Conservation (phyloP, 2,888 invertebrate species). For the Congeria kusceri region DNA sequence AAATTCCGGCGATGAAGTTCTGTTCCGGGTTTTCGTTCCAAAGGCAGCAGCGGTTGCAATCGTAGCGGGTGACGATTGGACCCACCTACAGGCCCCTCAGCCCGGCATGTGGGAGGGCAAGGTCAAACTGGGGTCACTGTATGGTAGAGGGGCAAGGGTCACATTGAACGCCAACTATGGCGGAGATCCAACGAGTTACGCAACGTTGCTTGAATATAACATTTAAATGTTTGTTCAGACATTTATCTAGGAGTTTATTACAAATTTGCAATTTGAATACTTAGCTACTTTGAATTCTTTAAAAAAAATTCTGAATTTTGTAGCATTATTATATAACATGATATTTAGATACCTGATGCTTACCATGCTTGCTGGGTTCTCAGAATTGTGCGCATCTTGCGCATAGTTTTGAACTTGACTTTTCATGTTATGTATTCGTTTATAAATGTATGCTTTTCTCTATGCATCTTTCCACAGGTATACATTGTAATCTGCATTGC, state of each 20-base stretch:
- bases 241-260: constrained; percentile 24
- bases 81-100: constrained; percentile 79
- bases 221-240: constrained; percentile 41
- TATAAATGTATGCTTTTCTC: too few relatives aligned
- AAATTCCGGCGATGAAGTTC: constrained; percentile 68
- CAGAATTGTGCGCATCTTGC: too few relatives aligned
- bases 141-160: constrained; percentile 77
- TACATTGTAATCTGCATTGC: too few relatives aligned
- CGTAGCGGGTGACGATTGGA: constrained; percentile 84
- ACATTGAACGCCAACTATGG: constrained; percentile 85
- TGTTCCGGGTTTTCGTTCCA: constrained; percentile 82
- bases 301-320: too few relatives aligned
- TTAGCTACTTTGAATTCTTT: background rate
- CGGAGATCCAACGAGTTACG: constrained; percentile 83
- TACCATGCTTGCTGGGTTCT: too few relatives aligned
- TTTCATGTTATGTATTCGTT: too few relatives aligned
- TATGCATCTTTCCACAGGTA: too few relatives aligned
- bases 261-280: constrained; percentile 15
- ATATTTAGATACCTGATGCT: too few relatives aligned
- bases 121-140: constrained; percentile 73
- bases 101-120: constrained; percentile 81
- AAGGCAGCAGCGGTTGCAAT: constrained; percentile 84
- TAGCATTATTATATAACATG: too few relatives aligned
- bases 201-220: constrained; percentile 83
- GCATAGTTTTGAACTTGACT: too few relatives aligned